A percentile compares a stretch with the other conserved stretches of the same genome.
Conservation (phyloP, 2,113 vertebrate genomes). For the Lamprologus ornatipinnis region DNA sequence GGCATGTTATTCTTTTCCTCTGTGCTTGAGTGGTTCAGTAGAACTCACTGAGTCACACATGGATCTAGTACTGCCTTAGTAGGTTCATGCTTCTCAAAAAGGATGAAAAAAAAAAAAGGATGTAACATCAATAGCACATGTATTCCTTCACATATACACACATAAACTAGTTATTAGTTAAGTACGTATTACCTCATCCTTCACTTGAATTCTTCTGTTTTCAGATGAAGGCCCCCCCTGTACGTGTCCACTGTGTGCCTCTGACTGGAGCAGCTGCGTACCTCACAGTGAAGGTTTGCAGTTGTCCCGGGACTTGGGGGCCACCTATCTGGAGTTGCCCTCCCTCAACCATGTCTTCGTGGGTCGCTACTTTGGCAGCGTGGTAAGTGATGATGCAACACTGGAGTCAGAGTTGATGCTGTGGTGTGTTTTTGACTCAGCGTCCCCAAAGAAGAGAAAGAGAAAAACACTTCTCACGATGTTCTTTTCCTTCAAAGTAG, state of each 20-base stretch:
- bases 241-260: constrained; percentile 88
- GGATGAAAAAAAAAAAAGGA: no score
- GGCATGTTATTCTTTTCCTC: not conserved
- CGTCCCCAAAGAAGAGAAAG: not conserved
- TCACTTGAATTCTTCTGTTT: not conserved
- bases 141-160: not conserved
- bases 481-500: not conserved
- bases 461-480: not conserved
- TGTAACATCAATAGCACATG: not conserved
- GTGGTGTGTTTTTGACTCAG: not conserved
- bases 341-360: constrained; percentile 89
- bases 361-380: constrained; percentile 90
- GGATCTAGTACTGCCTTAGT: not conserved
- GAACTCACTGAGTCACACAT: not conserved
- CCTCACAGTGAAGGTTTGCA: constrained; percentile 86
- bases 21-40: not conserved
- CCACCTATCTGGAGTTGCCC: constrained; percentile 90
- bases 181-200: not conserved
- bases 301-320: constrained; percentile 89
- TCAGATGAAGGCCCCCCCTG: constrained; percentile 84
- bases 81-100: not conserved
- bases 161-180: not conserved
- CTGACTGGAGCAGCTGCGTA: constrained; percentile 87
- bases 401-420: not conserved
- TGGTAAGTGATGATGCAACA: constrained; percentile 73